Evolutionary conservation across 2,888 invertebrate species (phyloP).

Genomic region (Amphiduros pacificus): DNA sequence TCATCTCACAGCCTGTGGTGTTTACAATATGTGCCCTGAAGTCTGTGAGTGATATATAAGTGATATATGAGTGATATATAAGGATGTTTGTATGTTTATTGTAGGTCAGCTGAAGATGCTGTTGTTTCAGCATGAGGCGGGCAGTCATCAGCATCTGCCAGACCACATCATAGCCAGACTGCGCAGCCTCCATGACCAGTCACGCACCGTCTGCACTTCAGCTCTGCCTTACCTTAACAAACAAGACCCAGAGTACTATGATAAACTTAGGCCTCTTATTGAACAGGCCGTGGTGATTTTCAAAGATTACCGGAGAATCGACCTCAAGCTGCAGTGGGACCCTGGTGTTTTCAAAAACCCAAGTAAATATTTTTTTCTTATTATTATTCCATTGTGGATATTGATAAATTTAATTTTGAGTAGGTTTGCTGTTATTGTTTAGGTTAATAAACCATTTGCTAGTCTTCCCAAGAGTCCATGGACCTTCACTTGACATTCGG

Average conservation of each 20-base stretch:
- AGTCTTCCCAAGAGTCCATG: no score
- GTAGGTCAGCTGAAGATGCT: constrained; percentile 8
- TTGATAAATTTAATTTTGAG: no score
- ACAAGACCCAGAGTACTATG: constrained; percentile 12
- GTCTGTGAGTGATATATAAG: no score
- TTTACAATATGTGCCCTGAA: no score
- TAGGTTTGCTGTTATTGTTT: no score
- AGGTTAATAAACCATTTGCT: no score
- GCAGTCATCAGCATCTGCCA: constrained; percentile 10
- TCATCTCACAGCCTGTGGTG: no score
- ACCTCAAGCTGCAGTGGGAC: constrained; percentile 8
- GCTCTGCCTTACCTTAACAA: constrained; percentile 10
- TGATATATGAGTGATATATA: no score
- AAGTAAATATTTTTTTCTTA: no score
- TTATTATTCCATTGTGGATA: no score
- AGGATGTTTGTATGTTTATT: no score
- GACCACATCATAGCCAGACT: constrained; percentile 6
- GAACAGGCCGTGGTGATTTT: constrained; percentile 7
- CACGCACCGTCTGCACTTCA: constrained; percentile 7
- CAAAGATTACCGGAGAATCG: constrained; percentile 7
- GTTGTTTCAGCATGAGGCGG: constrained; percentile 8
- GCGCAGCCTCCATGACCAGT: constrained; percentile 3
- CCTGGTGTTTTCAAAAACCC: not conserved
- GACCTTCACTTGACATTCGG: no score
- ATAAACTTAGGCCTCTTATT: constrained; percentile 8